These are phyloP conservation scores for Callipepla squamata DNA, from an alignment of 2,113 vertebrate genomes.

Conservation along the genomic window DNA sequence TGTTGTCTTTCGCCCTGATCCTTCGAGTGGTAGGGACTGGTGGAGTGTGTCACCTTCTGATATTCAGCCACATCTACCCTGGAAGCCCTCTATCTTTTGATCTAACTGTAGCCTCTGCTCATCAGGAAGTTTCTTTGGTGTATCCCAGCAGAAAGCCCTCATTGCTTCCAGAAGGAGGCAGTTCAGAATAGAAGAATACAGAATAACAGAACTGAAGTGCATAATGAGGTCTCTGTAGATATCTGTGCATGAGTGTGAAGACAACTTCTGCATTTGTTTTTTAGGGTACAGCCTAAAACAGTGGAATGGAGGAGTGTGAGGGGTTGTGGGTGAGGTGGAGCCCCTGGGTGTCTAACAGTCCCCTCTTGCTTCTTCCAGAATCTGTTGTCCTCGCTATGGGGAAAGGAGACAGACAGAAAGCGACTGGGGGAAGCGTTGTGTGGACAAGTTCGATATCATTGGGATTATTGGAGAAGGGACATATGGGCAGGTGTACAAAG, in stretches of 20 bases:
- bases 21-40: not conserved
- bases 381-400: constrained; percentile 97
- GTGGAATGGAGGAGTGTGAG: accelerated
- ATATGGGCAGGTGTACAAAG: constrained; percentile 98
- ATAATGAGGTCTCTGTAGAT: not conserved
- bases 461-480: constrained; percentile 98
- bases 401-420: constrained; percentile 95
- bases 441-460: constrained; percentile 98
- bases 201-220: not conserved
- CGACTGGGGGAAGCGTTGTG: constrained; percentile 98
- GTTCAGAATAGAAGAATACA: not conserved
- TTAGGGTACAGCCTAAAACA: accelerated
- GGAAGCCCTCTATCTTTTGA: not conserved
- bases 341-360: accelerated
- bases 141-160: accelerated
- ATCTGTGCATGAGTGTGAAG: accelerated
- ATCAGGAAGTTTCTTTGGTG: no score
- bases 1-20: not conserved
- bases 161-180: not conserved
- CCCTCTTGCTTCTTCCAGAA: constrained; percentile 78
- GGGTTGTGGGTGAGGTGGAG: accelerated
- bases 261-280: not conserved
- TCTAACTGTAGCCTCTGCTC: not conserved
- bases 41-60: not conserved
- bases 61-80: not conserved